These are phyloP conservation scores for Trinorchestia longiramus DNA, from an alignment of 1,140 invertebrate genomes.

Conservation along the genomic window DNA sequence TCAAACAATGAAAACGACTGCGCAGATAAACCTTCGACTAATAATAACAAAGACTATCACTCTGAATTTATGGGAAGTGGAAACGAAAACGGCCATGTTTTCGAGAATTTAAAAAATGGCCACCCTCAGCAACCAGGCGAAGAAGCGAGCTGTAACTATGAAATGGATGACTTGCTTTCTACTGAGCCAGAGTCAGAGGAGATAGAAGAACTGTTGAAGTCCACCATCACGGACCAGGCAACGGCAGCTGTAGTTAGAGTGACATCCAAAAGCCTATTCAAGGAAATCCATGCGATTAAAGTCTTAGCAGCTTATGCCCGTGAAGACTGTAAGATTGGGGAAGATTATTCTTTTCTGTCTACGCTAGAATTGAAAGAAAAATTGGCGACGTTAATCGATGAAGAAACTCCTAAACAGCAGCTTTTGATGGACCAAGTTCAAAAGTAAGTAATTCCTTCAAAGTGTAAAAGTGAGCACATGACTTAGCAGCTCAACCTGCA, in stretches of 20 bases:
- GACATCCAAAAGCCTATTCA: not conserved
- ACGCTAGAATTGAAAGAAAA: not conserved
- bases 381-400: not conserved
- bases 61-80: not conserved
- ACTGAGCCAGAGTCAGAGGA: not conserved
- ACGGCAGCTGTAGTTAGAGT: not conserved
- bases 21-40: not conserved
- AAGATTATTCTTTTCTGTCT: not conserved
- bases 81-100: not conserved
- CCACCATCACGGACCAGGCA: not conserved
- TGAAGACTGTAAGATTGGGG: not conserved
- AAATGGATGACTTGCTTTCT: not conserved
- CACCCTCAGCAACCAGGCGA: not conserved
- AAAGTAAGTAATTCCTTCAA: not conserved
- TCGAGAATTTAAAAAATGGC: not conserved
- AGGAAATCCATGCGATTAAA: not conserved
- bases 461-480: too few relatives aligned
- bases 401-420: not conserved
- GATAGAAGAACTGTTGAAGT: not conserved
- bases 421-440: not conserved
- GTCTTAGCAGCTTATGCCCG: not conserved
- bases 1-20: not conserved
- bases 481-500: not conserved
- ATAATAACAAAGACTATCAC: not conserved
- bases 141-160: not conserved